phyloP scores from a whole-genome alignment of 2,113 vertebrate species.

The Tapirus terrestris region DNA sequence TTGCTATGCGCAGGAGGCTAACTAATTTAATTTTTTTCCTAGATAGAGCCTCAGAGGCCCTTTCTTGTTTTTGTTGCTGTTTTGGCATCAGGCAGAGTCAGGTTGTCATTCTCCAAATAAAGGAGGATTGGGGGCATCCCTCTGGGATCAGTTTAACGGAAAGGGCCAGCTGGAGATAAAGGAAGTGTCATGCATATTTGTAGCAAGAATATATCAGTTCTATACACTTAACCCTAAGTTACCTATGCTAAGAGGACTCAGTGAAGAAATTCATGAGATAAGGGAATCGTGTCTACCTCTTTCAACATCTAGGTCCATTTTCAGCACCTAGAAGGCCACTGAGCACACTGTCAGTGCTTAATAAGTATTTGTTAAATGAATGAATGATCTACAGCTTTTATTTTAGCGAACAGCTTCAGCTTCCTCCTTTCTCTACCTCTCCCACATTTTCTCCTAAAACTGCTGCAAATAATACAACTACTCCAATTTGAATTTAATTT shows the following conservation, averaged over 20 bases:
- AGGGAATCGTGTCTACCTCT: neutral
- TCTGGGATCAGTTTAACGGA: neutral
- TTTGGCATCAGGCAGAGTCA: neutral
- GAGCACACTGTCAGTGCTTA: neutral
- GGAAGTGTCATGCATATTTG: neutral
- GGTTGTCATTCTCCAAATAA: conserved; percentile 40
- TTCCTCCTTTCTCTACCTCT: neutral
- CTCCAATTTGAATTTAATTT: neutral
- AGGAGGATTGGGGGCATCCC: neutral
- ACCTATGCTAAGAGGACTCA: neutral
- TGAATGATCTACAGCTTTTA: neutral
- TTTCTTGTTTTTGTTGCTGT: neutral
- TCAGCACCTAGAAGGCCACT: neutral
- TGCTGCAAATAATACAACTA: neutral
- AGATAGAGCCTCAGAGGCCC: neutral
- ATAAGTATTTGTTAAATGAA: neutral
- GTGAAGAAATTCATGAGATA: neutral
- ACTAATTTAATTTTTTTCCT: neutral
- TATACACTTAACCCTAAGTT: neutral
- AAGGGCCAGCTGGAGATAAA: neutral
- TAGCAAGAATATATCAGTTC: neutral
- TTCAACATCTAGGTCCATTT: neutral
- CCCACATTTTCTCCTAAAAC: neutral
- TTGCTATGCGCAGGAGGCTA: neutral
- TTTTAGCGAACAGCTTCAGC: neutral